A percentile compares a stretch with the other conserved stretches of the same genome.
These are phyloP conservation scores for Drosophila oshimai DNA, from an alignment of 1,140 invertebrate species.

Conservation along the genomic window DNA sequence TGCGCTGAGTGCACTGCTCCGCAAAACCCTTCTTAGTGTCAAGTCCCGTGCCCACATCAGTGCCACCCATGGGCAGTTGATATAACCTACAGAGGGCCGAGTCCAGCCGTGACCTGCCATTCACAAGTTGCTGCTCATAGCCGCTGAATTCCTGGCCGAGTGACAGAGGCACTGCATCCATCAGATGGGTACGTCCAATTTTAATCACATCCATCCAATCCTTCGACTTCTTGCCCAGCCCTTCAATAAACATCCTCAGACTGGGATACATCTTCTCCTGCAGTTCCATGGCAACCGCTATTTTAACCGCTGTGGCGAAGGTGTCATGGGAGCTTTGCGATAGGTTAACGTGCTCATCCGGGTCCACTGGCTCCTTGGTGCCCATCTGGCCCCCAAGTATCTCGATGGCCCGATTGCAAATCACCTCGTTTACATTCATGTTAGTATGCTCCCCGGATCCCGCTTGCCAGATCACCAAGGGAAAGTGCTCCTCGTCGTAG, in stretches of 20 bases:
- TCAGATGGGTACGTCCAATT: conserved; percentile 92
- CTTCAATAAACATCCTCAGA: conserved; percentile 88
- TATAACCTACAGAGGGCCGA: conserved; percentile 91
- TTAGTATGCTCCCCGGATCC: conserved; percentile 99
- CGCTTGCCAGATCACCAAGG: conserved; percentile 98
- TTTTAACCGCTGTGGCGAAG: conserved; percentile 99
- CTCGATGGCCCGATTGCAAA: conserved; percentile 97
- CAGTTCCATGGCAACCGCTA: conserved; percentile 96
- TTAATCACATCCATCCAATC: conserved; percentile 96
- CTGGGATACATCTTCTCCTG: conserved; percentile 91
- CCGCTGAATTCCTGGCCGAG: conserved; percentile 99
- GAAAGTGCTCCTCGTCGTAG: conserved; percentile 95
- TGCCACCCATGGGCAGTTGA: conserved; percentile 96
- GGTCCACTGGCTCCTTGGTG: conserved; percentile 97
- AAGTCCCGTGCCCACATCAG: conserved; percentile 97
- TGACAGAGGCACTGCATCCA: conserved; percentile 98
- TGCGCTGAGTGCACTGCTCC: conserved; percentile 92
- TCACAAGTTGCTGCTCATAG: conserved; percentile 93
- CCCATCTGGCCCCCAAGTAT: conserved; percentile 95
- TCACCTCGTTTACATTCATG: conserved; percentile 99
- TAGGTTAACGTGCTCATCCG: conserved; percentile 99
- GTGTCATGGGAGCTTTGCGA: conserved; percentile 99
- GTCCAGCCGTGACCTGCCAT: conserved; percentile 93
- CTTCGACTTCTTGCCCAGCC: conserved; percentile 89
- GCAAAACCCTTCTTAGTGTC: conserved; percentile 92